Percentiles rank a stretch among this genome's conserved stretches.
Conservation (phyloP, 1,140 invertebrate species). For the Magallana angulata region DNA sequence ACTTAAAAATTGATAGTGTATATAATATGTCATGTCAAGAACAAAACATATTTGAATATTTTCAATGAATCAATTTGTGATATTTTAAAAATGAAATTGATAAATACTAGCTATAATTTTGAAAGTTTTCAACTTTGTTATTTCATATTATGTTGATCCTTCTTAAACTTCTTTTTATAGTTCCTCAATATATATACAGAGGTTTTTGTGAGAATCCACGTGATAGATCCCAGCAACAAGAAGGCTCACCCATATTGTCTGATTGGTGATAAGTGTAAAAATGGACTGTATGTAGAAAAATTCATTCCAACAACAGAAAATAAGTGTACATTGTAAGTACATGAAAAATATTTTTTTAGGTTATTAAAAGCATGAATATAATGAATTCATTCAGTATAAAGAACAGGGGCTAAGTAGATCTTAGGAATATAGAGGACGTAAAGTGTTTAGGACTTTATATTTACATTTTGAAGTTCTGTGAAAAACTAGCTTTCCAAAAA, state of each 20-base stretch:
- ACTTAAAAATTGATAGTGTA: no score
- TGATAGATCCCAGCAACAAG: constrained; percentile 36
- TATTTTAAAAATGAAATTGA: not conserved
- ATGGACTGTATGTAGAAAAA: constrained; percentile 49
- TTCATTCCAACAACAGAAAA: constrained; percentile 34
- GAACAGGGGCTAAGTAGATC: no score
- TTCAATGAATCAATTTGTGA: not conserved
- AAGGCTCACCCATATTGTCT: constrained; percentile 53
- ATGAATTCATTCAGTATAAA: no score
- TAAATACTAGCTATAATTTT: not conserved
- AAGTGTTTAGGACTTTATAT: no score
- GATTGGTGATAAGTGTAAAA: constrained; percentile 52
- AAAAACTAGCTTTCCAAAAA: no score
- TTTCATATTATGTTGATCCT: no score
- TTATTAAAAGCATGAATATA: not conserved
- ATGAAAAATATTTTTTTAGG: not conserved
- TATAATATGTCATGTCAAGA: no score
- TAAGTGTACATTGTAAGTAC: constrained; percentile 43
- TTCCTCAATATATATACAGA: constrained; percentile 31
- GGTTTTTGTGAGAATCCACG: constrained; percentile 44
- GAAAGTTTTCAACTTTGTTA: no score
- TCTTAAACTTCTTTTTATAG: constrained; percentile 4
- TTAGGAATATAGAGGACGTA: no score
- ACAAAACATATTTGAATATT: no score
- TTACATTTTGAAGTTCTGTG: no score